These are phyloP conservation scores for Ctenicera cuprea DNA, from an alignment of 2,888 invertebrate species.

Conservation along the genomic window DNA sequence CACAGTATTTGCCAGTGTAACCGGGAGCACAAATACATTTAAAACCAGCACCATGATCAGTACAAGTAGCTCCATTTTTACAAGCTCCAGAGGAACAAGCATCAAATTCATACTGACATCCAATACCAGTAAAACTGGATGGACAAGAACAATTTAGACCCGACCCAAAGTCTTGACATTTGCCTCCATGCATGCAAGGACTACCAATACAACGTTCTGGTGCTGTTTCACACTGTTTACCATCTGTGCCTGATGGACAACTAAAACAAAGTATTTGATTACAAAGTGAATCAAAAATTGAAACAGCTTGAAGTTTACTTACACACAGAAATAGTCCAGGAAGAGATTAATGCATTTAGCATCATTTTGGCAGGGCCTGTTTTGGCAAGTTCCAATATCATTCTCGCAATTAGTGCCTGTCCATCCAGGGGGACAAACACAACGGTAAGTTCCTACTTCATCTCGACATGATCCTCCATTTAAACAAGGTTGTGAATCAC, in stretches of 20 bases:
- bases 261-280: slow-evolving; percentile 70
- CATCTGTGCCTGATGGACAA: slow-evolving; percentile 96
- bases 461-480: slow-evolving; percentile 94
- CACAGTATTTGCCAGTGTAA: slow-evolving; percentile 86
- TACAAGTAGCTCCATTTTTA: slow-evolving; percentile 93
- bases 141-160: slow-evolving; percentile 96
- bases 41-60: slow-evolving; percentile 90
- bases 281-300: not conserved
- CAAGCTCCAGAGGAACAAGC: slow-evolving; percentile 94
- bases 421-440: slow-evolving; percentile 91
- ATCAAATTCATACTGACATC: slow-evolving; percentile 95
- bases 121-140: slow-evolving; percentile 85
- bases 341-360: slow-evolving; percentile 93
- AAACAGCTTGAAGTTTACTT: slow-evolving; percentile 71
- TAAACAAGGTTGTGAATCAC: slow-evolving; percentile 88
- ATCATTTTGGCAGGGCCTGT: slow-evolving; percentile 93
- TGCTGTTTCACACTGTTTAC: slow-evolving; percentile 97
- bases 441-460: slow-evolving; percentile 88
- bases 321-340: slow-evolving; percentile 93
- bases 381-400: slow-evolving; percentile 91
- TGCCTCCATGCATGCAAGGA: slow-evolving; percentile 97
- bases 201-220: slow-evolving; percentile 95
- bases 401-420: slow-evolving; percentile 88
- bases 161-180: slow-evolving; percentile 96
- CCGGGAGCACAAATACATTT: slow-evolving; percentile 91